Evolutionary conservation across 2,888 invertebrate genomes (phyloP).

Genomic region (Drosophila quinaria): DNA sequence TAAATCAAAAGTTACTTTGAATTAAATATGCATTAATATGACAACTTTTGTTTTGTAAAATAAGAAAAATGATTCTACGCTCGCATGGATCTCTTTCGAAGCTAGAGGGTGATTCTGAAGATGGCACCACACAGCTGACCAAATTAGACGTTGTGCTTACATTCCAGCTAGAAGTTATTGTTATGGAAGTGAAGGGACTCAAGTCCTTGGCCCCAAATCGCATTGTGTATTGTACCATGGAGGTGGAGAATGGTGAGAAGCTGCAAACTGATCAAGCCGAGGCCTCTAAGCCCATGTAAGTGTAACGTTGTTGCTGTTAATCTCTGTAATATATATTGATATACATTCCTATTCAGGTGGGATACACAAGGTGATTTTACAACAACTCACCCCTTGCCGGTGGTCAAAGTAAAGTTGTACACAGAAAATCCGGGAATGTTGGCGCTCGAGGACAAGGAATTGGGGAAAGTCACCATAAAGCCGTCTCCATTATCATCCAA

Average conservation of each 20-base stretch:
- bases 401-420: conserved; percentile 98
- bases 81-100: conserved; percentile 96
- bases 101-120: conserved; percentile 97
- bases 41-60: neutral
- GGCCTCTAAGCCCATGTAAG: conserved; percentile 98
- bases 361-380: conserved; percentile 99
- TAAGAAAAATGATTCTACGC: conserved; percentile 87
- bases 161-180: conserved; percentile 98
- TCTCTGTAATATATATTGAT: conserved; percentile 6
- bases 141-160: conserved; percentile 99
- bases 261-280: conserved; percentile 99
- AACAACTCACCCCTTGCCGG: conserved; percentile 98
- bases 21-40: neutral
- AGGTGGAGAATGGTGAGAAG: conserved; percentile 99
- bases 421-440: conserved; percentile 99
- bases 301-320: neutral
- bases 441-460: conserved; percentile 99
- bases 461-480: conserved; percentile 95
- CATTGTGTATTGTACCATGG: conserved; percentile 99
- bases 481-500: conserved; percentile 95
- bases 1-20: neutral
- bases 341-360: conserved; percentile 90
- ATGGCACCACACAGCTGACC: conserved; percentile 97
- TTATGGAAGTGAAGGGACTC: conserved; percentile 99
- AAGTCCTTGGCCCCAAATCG: conserved; percentile 98